Percentiles rank a stretch among this genome's conserved stretches.
These are phyloP conservation scores for Carettochelys insculpta DNA, from an alignment of 2,113 vertebrate species.

Conservation along the genomic window DNA sequence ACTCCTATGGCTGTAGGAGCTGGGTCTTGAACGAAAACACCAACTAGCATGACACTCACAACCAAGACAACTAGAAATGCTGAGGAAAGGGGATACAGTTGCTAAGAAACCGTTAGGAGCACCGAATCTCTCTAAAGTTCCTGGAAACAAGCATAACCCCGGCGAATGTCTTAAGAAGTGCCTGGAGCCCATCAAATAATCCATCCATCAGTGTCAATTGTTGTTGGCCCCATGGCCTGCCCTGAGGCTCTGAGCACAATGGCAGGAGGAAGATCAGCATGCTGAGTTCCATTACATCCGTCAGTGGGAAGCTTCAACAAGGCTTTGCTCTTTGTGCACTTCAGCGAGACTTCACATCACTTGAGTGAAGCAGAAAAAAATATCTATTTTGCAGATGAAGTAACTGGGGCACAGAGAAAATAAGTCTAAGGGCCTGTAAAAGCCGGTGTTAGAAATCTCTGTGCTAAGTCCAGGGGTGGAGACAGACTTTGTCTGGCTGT, in stretches of 20 bases:
- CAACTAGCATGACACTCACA: background rate
- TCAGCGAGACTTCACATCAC: accelerated
- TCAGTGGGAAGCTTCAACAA: background rate
- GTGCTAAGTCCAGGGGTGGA: background rate
- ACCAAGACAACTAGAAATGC: background rate
- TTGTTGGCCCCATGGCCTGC: accelerated
- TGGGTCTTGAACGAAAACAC: background rate
- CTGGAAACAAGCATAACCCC: background rate
- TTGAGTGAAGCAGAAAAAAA: background rate
- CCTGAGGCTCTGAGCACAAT: background rate
- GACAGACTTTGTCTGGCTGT: too few relatives aligned
- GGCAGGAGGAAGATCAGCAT: background rate
- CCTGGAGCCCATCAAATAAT: background rate
- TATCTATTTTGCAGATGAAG: background rate
- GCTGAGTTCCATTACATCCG: background rate
- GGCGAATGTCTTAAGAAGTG: background rate
- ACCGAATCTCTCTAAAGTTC: background rate
- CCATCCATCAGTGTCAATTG: background rate
- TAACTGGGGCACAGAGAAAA: background rate
- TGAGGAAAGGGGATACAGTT: background rate
- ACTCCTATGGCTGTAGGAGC: background rate
- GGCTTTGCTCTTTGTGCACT: background rate
- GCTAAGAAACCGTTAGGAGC: background rate
- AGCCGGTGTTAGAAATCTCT: background rate
- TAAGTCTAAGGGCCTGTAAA: background rate